phyloP scores from a whole-genome alignment of 2,797 vertebrate species.

The Chrosomus eos region DNA sequence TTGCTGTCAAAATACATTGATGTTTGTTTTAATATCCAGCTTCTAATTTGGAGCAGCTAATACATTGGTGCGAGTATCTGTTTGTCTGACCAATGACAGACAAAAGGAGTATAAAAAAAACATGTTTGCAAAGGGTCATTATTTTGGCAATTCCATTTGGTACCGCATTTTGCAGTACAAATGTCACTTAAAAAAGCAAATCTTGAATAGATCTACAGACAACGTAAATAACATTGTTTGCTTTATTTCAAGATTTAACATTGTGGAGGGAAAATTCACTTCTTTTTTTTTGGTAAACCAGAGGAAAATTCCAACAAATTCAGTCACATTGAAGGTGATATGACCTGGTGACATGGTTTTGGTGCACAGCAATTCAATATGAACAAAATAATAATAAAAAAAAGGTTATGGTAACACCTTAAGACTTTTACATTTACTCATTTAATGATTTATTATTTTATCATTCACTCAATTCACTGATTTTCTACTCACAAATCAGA shows the following conservation, averaged over 20 bases:
- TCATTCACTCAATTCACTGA: not conserved
- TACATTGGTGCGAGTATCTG: not conserved
- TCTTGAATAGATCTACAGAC: not conserved
- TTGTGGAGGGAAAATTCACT: not conserved
- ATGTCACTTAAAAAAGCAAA: not conserved
- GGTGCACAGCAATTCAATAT: conserved; percentile 16
- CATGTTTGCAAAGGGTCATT: not conserved
- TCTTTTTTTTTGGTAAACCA: conserved; percentile 17
- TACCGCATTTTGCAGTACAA: no score
- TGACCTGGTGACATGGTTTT: conserved; percentile 18
- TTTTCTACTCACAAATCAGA: not conserved
- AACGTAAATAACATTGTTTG: conserved; percentile 22
- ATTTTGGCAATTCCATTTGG: not conserved
- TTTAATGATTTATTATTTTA: not conserved
- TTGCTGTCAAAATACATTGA: not conserved
- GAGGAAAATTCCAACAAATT: conserved; percentile 22
- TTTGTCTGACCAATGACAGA: not conserved
- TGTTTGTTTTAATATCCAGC: not conserved
- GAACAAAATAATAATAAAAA: not conserved
- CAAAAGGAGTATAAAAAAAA: not conserved
- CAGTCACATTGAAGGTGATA: conserved; percentile 1
- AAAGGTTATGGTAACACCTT: not conserved
- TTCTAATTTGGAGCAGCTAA: not conserved
- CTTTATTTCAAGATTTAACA: conserved; percentile 48
- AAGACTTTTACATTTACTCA: not conserved